Conservation (phyloP, 2,113 vertebrate species). For the Lasiurus cinereus region DNA sequence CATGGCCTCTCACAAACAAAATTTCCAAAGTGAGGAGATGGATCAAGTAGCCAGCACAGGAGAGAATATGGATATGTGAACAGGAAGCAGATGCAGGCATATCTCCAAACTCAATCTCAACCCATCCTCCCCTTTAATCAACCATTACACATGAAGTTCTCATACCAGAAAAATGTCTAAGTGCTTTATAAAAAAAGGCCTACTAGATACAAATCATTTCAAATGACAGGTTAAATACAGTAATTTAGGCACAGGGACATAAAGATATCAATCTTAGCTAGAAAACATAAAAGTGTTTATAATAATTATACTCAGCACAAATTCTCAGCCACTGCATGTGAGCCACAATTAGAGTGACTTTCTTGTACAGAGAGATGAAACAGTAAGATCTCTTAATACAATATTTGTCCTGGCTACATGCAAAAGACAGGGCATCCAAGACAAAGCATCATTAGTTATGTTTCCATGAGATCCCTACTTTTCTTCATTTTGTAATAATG, state of each 20-base stretch:
- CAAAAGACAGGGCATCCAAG: background rate
- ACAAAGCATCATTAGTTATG: background rate
- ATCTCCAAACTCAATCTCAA: constrained; percentile 48
- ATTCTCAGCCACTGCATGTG: background rate
- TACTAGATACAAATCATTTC: constrained; percentile 58
- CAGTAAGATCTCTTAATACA: background rate
- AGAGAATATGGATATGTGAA: too few species aligned
- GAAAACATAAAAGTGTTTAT: constrained; percentile 61
- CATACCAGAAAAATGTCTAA: constrained; percentile 29
- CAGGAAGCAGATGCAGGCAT: too few species aligned
- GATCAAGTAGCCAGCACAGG: background rate
- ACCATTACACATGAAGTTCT: background rate
- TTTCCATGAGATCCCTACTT: background rate
- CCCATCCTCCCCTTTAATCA: background rate
- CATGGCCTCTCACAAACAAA: background rate
- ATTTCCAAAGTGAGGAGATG: background rate
- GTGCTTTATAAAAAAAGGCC: background rate
- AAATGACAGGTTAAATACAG: constrained; percentile 66
- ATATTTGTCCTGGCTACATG: background rate
- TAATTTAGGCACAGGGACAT: constrained; percentile 53
- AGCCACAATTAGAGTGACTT: constrained; percentile 16
- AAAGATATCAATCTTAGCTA: constrained; percentile 60
- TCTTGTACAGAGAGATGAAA: background rate
- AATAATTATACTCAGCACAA: constrained; percentile 54
- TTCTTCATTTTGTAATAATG: background rate